Evolutionary conservation across 2,113 vertebrate species (phyloP).

Genomic region (Dipodomys ordii): DNA sequence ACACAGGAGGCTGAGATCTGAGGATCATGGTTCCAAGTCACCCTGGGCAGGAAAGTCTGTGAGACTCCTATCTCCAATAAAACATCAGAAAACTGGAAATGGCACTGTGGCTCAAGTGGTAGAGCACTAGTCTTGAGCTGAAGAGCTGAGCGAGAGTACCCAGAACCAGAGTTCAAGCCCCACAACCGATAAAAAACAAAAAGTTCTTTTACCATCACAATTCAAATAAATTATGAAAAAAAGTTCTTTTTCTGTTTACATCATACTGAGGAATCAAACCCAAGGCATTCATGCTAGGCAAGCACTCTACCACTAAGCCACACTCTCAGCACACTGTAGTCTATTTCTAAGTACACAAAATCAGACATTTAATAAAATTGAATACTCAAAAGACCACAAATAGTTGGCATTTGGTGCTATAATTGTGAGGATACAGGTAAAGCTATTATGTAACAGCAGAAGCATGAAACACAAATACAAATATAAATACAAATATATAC

Average conservation of each 20-base stretch:
- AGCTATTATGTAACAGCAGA: background rate
- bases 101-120: too few relatives aligned
- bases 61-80: too few relatives aligned
- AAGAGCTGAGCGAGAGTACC: too few relatives aligned
- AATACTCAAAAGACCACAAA: background rate
- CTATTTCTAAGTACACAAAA: background rate
- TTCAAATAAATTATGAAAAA: slow-evolving; percentile 30
- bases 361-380: background rate
- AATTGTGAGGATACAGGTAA: background rate
- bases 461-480: background rate
- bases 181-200: background rate
- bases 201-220: slow-evolving; percentile 15
- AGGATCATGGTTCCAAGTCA: too few relatives aligned
- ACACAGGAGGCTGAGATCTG: too few relatives aligned
- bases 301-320: too few relatives aligned
- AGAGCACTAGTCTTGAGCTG: too few relatives aligned
- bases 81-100: too few relatives aligned
- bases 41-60: too few relatives aligned
- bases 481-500: too few relatives aligned
- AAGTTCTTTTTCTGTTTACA: background rate
- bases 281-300: background rate
- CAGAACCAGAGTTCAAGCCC: too few relatives aligned
- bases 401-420: background rate
- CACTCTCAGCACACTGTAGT: background rate
- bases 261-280: too few relatives aligned